Conservation (phyloP, 2,797 vertebrate species). For the Rhinophrynus dorsalis region DNA sequence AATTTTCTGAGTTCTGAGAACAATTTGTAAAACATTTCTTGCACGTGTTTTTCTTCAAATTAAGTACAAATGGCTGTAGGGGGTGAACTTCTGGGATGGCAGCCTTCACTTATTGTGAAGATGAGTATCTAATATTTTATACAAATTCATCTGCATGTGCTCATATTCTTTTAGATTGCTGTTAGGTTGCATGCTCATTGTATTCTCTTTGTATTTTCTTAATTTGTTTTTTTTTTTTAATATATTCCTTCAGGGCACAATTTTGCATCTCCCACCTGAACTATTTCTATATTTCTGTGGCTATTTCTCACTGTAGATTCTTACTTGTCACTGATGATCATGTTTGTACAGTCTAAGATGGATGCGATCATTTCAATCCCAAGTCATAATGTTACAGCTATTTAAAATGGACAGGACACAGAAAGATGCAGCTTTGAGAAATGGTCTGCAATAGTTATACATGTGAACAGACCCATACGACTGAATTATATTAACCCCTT, state of each 20-base stretch:
- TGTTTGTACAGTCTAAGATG: constrained; percentile 5
- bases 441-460: too few relatives aligned
- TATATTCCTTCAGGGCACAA: constrained; percentile 10
- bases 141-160: not conserved
- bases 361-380: not conserved
- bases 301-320: constrained; percentile 10
- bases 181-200: too few relatives aligned
- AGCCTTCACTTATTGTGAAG: not conserved
- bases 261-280: not conserved
- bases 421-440: too few relatives aligned
- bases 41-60: not conserved
- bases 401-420: too few relatives aligned
- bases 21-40: too few relatives aligned
- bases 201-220: constrained; percentile 2
- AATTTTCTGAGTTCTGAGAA: too few relatives aligned
- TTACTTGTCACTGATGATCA: not conserved
- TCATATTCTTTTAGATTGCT: constrained; percentile 5
- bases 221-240: constrained; percentile 10
- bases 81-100: not conserved
- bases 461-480: too few relatives aligned
- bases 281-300: constrained; percentile 1
- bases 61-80: not conserved
- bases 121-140: constrained; percentile 1
- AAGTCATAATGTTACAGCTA: not conserved
- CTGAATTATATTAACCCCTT: too few relatives aligned